These are phyloP conservation scores for Aproaerema taeniolella DNA, from an alignment of 2,888 invertebrate genomes.

Conservation along the genomic window DNA sequence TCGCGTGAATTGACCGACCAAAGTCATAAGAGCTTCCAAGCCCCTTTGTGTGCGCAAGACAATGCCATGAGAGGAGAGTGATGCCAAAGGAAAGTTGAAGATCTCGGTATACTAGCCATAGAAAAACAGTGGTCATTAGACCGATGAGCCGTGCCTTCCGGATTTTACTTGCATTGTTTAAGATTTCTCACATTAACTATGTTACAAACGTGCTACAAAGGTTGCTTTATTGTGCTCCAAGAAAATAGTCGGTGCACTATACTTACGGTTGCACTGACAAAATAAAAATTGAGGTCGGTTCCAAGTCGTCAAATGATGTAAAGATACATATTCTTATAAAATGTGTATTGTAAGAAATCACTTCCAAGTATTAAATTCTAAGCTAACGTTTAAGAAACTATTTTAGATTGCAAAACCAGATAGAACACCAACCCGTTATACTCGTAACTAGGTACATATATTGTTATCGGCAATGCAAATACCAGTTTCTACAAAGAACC, in stretches of 20 bases:
- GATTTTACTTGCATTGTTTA: constrained; percentile 52
- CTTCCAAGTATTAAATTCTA: too few relatives aligned
- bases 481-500: constrained; percentile 8
- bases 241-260: too few relatives aligned
- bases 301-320: too few relatives aligned
- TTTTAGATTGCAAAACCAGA: too few relatives aligned
- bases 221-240: constrained; percentile 25
- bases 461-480: constrained; percentile 12
- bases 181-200: constrained; percentile 54
- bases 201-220: constrained; percentile 20
- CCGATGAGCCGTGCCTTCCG: constrained; percentile 63
- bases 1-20: constrained; percentile 38
- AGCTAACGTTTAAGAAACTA: too few relatives aligned
- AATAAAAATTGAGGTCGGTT: too few relatives aligned
- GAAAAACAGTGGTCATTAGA: constrained; percentile 48
- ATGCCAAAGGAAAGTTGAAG: constrained; percentile 10
- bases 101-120: constrained; percentile 28
- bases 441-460: too few relatives aligned
- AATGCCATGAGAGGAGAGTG: constrained; percentile 8
- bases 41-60: constrained; percentile 12
- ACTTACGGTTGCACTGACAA: too few relatives aligned
- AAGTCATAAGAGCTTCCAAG: constrained; percentile 23
- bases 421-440: too few relatives aligned
- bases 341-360: too few relatives aligned
- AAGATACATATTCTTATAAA: too few relatives aligned